These are phyloP conservation scores for Zaprionus gabonicus DNA, from an alignment of 1,140 invertebrate genomes.

Conservation along the genomic window DNA sequence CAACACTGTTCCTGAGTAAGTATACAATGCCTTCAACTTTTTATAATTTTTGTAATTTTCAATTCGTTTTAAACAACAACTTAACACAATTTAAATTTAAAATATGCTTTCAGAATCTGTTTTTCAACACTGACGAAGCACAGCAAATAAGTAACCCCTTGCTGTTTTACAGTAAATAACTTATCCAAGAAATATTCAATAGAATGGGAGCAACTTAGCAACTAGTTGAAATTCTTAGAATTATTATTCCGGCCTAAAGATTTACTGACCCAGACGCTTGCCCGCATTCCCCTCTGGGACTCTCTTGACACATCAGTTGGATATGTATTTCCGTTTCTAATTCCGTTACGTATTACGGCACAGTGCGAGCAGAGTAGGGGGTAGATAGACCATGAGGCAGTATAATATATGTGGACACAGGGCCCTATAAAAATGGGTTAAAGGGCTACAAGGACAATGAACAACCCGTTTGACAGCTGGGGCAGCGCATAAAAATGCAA, in stretches of 20 bases:
- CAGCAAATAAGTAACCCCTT: too few relatives aligned
- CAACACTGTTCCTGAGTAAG: too few relatives aligned
- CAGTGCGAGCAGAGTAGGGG: too few relatives aligned
- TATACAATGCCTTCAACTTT: too few relatives aligned
- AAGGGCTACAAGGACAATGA: constrained; percentile 50
- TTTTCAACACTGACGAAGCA: too few relatives aligned
- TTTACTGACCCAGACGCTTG: background rate
- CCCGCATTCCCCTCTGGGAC: background rate
- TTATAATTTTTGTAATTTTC: too few relatives aligned
- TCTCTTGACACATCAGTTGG: background rate
- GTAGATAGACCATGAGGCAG: background rate
- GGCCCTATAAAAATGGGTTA: constrained; percentile 31
- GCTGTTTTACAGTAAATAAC: too few relatives aligned
- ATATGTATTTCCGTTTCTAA: constrained; percentile 14
- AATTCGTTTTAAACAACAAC: too few relatives aligned
- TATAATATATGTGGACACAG: constrained; percentile 28
- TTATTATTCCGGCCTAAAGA: background rate
- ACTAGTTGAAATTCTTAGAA: background rate
- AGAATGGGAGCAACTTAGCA: background rate
- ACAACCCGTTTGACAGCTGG: constrained; percentile 55
- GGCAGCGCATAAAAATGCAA: constrained; percentile 68
- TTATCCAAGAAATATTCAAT: background rate
- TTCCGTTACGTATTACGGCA: background rate
- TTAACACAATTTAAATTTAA: too few relatives aligned
- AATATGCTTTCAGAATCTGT: too few relatives aligned